These are phyloP conservation scores for Equus przewalskii DNA, from an alignment of 2,113 vertebrate genomes.

Conservation along the genomic window DNA sequence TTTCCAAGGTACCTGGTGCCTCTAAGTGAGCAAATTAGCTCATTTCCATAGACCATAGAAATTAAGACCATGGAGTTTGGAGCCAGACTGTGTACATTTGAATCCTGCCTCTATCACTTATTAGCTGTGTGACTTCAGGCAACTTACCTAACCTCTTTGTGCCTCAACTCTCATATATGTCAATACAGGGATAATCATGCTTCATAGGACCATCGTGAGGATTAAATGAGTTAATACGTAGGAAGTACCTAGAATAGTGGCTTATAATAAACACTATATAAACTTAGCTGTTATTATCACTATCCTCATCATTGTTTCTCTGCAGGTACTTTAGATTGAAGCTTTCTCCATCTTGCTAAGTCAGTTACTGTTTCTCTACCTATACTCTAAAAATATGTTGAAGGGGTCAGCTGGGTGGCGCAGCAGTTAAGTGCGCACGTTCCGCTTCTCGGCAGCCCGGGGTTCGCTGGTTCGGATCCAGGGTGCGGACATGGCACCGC, in stretches of 20 bases:
- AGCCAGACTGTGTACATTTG: not conserved
- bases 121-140: not conserved
- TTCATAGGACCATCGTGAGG: not conserved
- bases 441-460: too few relatives aligned
- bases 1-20: constrained; percentile 14
- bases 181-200: not conserved
- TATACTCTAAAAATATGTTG: constrained; percentile 13
- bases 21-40: not conserved
- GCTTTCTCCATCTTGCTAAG: not conserved
- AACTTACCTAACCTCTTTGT: constrained; percentile 24
- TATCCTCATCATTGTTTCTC: not conserved
- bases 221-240: constrained; percentile 24
- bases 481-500: too few relatives aligned
- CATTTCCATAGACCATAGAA: not conserved
- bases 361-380: not conserved
- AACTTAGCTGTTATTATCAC: constrained; percentile 35
- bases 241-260: not conserved
- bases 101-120: constrained; percentile 46
- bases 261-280: not conserved
- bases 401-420: not conserved
- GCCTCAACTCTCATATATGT: constrained; percentile 43
- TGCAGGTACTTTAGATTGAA: not conserved
- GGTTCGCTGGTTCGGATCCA: too few relatives aligned
- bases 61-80: not conserved
- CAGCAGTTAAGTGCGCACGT: too few relatives aligned